phyloP scores from a whole-genome alignment of 2,113 vertebrate genomes.

The Chitala chitala region DNA sequence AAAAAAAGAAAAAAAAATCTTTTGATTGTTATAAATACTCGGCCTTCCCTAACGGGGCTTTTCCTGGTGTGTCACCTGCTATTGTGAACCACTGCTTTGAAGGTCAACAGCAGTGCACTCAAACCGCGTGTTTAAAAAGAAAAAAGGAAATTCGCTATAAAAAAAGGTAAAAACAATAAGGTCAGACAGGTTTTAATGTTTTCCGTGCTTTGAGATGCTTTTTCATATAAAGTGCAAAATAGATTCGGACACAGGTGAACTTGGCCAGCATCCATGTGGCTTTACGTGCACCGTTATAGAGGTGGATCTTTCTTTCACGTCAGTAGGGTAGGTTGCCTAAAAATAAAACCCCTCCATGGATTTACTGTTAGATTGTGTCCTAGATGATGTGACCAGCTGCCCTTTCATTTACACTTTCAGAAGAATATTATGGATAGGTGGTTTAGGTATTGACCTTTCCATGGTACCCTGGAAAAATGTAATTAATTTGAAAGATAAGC shows the following conservation, averaged over 20 bases:
- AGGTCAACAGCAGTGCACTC: constrained; percentile 10
- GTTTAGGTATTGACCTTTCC: too few species aligned
- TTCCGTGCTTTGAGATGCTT: not conserved
- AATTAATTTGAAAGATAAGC: not conserved
- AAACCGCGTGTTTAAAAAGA: constrained; percentile 12
- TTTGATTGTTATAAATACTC: constrained; percentile 18
- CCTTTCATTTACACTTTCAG: too few species aligned
- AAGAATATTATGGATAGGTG: too few species aligned
- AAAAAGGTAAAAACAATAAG: constrained; percentile 27
- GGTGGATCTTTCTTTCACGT: too few species aligned
- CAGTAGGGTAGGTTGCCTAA: too few species aligned
- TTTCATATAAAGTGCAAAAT: not conserved
- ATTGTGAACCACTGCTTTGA: constrained; percentile 4
- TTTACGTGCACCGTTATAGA: too few species aligned
- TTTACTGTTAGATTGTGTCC: too few species aligned
- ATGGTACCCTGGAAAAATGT: too few species aligned
- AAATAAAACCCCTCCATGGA: too few species aligned
- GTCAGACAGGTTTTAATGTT: not conserved
- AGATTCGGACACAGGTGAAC: too few species aligned
- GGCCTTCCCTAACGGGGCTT: not conserved
- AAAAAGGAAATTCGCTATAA: constrained; percentile 19
- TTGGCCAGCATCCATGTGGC: not conserved
- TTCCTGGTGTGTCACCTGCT: constrained; percentile 16
- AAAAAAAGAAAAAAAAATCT: not conserved
- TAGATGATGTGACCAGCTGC: too few species aligned